A percentile compares a stretch with the other conserved stretches of the same genome.
Conservation (phyloP, 2,113 vertebrate species). For the Etia nguti region DNA sequence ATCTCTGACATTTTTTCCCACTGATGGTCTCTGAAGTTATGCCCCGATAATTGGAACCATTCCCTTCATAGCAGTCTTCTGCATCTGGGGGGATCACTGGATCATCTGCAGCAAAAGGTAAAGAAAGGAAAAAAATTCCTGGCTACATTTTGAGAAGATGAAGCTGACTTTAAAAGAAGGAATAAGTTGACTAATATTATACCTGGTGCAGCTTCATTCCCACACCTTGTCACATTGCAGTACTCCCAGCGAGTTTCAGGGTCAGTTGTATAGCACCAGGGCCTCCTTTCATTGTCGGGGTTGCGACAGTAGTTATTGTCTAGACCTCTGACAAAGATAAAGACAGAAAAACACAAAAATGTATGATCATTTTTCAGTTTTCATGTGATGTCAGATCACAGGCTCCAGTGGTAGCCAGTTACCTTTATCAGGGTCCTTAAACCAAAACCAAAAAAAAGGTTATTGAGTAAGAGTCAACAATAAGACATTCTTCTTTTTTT, state of each 20-base stretch:
- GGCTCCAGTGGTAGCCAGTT: background rate
- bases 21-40: slow-evolving; percentile 82
- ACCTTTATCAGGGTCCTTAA: background rate
- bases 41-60: slow-evolving; percentile 82
- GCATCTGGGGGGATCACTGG: slow-evolving; percentile 67
- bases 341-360: background rate
- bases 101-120: slow-evolving; percentile 42
- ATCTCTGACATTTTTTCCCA: slow-evolving; percentile 89
- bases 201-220: slow-evolving; percentile 47
- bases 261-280: slow-evolving; percentile 93
- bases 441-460: background rate
- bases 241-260: slow-evolving; percentile 79
- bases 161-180: background rate
- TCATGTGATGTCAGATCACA: background rate
- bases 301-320: slow-evolving; percentile 91
- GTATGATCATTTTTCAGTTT: background rate
- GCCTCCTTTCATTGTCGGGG: slow-evolving; percentile 81
- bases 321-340: slow-evolving; percentile 69
- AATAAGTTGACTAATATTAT: background rate
- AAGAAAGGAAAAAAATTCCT: background rate
- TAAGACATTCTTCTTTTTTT: background rate
- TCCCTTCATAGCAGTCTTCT: slow-evolving; percentile 83
- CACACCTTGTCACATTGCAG: slow-evolving; percentile 81
- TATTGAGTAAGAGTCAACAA: background rate
- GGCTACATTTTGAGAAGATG: background rate